These are phyloP conservation scores for Hydropotes inermis DNA, from an alignment of 2,113 vertebrate genomes.

Conservation along the genomic window DNA sequence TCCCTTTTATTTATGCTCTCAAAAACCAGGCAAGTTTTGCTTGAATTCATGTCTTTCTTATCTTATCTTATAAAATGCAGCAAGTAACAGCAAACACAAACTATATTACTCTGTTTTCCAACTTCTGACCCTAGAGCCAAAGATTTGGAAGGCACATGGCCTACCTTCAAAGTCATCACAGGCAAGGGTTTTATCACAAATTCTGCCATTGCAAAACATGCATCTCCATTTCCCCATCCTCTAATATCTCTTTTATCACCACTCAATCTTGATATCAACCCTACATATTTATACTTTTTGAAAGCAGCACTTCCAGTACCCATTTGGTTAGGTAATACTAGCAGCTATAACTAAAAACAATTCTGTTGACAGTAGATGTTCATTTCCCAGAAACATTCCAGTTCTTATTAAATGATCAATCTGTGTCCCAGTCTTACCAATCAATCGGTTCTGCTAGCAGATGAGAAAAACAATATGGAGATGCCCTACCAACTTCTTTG, in stretches of 20 bases:
- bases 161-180: background rate
- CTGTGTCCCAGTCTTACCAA: background rate
- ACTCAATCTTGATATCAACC: background rate
- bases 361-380: background rate
- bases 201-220: background rate
- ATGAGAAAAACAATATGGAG: background rate
- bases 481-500: background rate
- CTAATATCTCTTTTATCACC: background rate
- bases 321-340: background rate
- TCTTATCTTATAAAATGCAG: background rate
- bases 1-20: background rate
- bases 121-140: background rate
- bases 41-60: background rate
- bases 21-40: background rate
- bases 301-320: background rate
- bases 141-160: background rate
- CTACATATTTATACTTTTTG: background rate
- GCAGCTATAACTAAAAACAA: background rate
- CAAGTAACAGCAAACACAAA: constrained; percentile 16
- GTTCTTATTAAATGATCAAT: background rate
- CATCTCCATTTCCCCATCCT: background rate
- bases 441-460: background rate
- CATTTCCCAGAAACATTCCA: background rate
- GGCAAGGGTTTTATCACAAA: background rate
- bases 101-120: background rate